phyloP scores from a whole-genome alignment of 2,888 invertebrate genomes.

The Dynastes tityus region DNA sequence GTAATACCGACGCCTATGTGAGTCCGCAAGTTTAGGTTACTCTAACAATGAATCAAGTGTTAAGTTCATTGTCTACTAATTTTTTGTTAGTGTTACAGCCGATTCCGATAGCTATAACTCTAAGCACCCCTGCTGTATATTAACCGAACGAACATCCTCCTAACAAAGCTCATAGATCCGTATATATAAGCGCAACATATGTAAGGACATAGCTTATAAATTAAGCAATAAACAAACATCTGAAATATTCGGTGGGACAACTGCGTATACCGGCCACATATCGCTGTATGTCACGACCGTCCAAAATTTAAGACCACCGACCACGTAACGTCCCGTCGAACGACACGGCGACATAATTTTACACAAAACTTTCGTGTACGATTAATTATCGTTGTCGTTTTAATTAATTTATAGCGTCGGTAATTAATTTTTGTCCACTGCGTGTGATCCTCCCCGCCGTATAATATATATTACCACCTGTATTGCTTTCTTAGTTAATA shows the following conservation, averaged over 20 bases:
- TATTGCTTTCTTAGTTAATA: conserved; percentile 1
- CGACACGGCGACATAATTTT: conserved; percentile 50
- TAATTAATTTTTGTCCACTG: conserved; percentile 50
- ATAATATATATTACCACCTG: conserved; percentile 16
- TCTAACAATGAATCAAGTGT: too few relatives aligned
- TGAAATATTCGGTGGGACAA: conserved; percentile 42
- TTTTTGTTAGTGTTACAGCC: too few relatives aligned
- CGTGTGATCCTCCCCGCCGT: conserved; percentile 4
- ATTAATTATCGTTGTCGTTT: conserved; percentile 53
- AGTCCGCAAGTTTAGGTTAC: too few relatives aligned
- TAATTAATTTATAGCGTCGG: conserved; percentile 53
- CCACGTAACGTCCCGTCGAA: conserved; percentile 22
- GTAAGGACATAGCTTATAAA: conserved; percentile 19
- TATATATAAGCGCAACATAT: not conserved
- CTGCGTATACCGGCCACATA: not conserved
- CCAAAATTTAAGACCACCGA: conserved; percentile 53
- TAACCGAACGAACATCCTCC: too few relatives aligned
- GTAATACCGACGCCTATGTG: too few relatives aligned
- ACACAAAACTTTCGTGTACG: conserved; percentile 50
- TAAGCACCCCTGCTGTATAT: too few relatives aligned
- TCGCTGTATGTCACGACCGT: not conserved
- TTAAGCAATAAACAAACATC: conserved; percentile 49
- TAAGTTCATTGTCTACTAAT: too few relatives aligned
- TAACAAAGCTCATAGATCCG: too few relatives aligned
- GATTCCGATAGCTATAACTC: too few relatives aligned